Evolutionary conservation across 64 coral and sea anemone genomes (phyloP).

Genomic region (Porites lutea): DNA sequence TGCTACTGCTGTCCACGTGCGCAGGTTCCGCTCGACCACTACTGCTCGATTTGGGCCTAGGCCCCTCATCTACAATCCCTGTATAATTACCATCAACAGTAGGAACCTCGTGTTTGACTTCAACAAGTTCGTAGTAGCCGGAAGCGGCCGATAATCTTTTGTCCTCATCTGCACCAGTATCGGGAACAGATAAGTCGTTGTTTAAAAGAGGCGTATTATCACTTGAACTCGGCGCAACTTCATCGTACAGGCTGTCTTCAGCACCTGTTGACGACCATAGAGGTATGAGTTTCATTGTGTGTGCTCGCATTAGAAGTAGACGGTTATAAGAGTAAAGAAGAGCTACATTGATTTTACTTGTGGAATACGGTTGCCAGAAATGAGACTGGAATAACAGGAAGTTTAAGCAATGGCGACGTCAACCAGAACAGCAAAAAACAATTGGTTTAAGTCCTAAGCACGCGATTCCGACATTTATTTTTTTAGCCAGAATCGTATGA

Average conservation of each 20-base stretch:
- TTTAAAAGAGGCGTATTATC: not conserved
- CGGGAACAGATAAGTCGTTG: not conserved
- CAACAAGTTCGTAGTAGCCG: constrained; percentile 33
- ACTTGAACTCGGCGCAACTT: not conserved
- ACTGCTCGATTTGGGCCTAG: not conserved
- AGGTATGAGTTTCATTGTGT: too few species aligned
- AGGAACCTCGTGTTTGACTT: not conserved
- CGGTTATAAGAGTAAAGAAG: too few species aligned
- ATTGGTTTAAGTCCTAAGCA: too few species aligned
- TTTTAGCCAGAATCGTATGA: too few species aligned
- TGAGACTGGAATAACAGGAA: too few species aligned
- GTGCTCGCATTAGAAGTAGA: not conserved
- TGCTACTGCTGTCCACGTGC: not conserved
- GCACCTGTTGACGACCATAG: not conserved
- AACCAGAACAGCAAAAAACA: too few species aligned
- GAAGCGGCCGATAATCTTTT: constrained; percentile 17
- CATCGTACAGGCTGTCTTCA: constrained; percentile 21
- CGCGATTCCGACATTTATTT: too few species aligned
- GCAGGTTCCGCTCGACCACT: not conserved
- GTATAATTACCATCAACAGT: not conserved
- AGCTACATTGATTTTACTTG: too few species aligned
- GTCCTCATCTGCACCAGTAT: not conserved
- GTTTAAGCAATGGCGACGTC: too few species aligned
- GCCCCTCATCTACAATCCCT: not conserved
- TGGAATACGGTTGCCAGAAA: too few species aligned